These are phyloP conservation scores for Ganaspis sp. DNA, from an alignment of 1,140 invertebrate species.

Conservation along the genomic window DNA sequence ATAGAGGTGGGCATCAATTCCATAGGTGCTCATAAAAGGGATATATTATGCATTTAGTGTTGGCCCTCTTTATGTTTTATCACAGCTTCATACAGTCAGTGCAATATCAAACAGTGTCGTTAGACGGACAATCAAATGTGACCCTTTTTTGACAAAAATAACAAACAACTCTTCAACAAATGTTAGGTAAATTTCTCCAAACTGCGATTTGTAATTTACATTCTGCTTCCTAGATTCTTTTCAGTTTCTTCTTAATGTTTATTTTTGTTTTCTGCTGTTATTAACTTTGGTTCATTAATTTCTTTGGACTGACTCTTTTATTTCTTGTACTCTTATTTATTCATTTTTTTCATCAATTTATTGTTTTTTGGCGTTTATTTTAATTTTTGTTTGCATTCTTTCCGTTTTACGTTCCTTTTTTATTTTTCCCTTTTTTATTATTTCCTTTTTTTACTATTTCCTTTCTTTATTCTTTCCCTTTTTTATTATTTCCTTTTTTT, in stretches of 20 bases:
- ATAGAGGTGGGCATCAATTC: slow-evolving; percentile 22
- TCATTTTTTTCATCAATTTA: too few species aligned
- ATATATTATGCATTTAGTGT: slow-evolving; percentile 15
- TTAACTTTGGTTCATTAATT: too few species aligned
- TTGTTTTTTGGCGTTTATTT: too few species aligned
- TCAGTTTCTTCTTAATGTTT: not conserved
- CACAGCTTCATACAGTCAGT: slow-evolving; percentile 21
- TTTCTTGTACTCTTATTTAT: too few species aligned
- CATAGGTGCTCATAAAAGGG: slow-evolving; percentile 28
- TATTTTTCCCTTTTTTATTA: too few species aligned
- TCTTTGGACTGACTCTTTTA: too few species aligned
- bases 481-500: too few species aligned
- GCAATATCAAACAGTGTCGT: not conserved
- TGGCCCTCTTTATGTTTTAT: slow-evolving; percentile 9
- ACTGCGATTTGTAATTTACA: not conserved
- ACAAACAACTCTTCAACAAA: not conserved
- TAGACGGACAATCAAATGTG: not conserved
- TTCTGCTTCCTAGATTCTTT: not conserved
- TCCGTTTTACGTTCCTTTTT: too few species aligned
- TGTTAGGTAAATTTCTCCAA: not conserved
- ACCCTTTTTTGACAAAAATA: not conserved
- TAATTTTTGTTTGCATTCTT: too few species aligned
- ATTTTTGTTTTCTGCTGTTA: too few species aligned
- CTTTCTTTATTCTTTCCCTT: too few species aligned
- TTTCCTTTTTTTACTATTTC: too few species aligned